Conservation (phyloP, 92 coral and sea anemone genomes). For the Bergia sp. region DNA sequence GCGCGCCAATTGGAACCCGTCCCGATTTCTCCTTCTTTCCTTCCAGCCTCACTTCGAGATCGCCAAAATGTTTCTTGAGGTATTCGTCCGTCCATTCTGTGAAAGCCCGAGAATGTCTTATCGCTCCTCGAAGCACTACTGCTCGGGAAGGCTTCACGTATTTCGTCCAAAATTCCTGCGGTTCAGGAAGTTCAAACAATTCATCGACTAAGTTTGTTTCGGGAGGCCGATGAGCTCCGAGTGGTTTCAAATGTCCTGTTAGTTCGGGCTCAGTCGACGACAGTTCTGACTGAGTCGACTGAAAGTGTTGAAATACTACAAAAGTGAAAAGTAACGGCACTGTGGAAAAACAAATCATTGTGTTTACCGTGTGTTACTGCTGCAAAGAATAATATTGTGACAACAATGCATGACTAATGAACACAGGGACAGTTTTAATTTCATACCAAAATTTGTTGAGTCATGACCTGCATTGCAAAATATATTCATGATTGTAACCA, state of each 20-base stretch:
- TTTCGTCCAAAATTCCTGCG: slow-evolving; percentile 85
- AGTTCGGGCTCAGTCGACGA: slow-evolving; percentile 39
- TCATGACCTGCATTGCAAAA: no score
- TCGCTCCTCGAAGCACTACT: slow-evolving; percentile 85
- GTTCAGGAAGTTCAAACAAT: slow-evolving; percentile 70
- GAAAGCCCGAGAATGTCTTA: slow-evolving; percentile 78
- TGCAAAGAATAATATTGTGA: no score
- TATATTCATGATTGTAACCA: no score
- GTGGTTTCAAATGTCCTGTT: slow-evolving; percentile 80
- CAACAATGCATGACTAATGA: no score
- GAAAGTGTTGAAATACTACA: not conserved
- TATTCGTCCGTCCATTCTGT: slow-evolving; percentile 89
- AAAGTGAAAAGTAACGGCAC: not conserved
- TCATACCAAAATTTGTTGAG: no score
- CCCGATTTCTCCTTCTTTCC: slow-evolving; percentile 87
- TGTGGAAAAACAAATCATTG: no score
- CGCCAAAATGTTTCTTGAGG: slow-evolving; percentile 68
- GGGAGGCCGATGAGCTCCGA: slow-evolving; percentile 83
- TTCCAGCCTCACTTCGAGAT: slow-evolving; percentile 86
- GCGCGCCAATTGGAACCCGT: slow-evolving; percentile 80
- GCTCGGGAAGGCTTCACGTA: slow-evolving; percentile 88
- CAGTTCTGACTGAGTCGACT: not conserved
- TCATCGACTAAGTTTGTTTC: slow-evolving; percentile 78
- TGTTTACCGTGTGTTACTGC: no score
- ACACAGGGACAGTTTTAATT: no score